Conservation (phyloP, 2,113 vertebrate genomes). For the Psephotus haematonotus region DNA sequence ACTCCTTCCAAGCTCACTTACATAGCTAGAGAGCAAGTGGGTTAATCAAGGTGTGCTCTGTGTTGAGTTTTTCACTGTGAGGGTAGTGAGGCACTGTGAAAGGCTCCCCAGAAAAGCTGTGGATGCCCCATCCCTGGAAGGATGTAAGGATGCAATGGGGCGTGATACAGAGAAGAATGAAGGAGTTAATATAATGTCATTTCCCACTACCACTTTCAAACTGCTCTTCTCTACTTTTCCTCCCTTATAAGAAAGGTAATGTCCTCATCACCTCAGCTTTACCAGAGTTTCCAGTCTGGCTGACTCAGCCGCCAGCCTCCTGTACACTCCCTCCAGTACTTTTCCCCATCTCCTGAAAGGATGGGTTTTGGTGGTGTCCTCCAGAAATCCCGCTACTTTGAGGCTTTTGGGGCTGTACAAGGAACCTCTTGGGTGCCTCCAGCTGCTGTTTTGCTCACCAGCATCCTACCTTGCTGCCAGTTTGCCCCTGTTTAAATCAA, state of each 20-base stretch:
- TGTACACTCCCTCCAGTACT: background rate
- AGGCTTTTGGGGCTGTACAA: background rate
- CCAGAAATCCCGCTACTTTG: background rate
- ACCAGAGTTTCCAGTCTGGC: constrained; percentile 17
- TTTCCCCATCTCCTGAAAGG: background rate
- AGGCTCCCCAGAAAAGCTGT: background rate
- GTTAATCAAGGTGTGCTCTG: background rate
- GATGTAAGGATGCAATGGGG: rapidly evolving
- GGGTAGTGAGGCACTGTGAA: background rate
- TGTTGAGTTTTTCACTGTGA: background rate
- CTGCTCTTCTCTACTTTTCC: background rate
- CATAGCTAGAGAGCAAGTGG: background rate
- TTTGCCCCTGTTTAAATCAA: background rate
- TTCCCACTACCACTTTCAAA: background rate
- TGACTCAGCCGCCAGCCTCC: background rate
- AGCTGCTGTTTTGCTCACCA: background rate
- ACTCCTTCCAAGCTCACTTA: background rate
- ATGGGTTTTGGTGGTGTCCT: background rate
- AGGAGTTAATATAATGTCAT: background rate
- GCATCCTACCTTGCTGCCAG: background rate
- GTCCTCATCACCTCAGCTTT: background rate
- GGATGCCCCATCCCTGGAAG: background rate
- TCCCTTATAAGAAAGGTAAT: background rate
- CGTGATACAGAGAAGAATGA: background rate
- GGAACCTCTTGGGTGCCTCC: background rate